These are phyloP conservation scores for Drosophila recens DNA, from an alignment of 2,888 invertebrate genomes.

Conservation along the genomic window DNA sequence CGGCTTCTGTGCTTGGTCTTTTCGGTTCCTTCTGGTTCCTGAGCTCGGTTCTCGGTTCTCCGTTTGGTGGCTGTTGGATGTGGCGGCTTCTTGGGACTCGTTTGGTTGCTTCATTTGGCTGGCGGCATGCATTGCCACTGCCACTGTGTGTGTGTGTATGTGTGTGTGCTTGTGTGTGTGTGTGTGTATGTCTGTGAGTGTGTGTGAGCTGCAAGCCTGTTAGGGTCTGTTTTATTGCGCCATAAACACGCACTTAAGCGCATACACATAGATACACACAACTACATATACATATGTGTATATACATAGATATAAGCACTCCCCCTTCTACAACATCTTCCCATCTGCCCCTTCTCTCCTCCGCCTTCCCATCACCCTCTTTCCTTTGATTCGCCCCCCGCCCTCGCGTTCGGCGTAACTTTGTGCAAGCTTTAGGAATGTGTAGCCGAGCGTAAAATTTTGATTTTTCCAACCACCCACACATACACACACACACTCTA, in stretches of 20 bases:
- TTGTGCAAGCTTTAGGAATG: conserved; percentile 73
- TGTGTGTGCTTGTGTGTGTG: too few species aligned
- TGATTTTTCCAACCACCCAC: conserved; percentile 68
- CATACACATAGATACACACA: conserved; percentile 37
- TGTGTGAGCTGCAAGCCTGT: conserved; percentile 53
- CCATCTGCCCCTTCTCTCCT: not conserved
- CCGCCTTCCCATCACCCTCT: not conserved
- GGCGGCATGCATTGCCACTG: conserved; percentile 54
- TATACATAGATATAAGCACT: conserved; percentile 27
- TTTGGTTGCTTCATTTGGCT: conserved; percentile 74
- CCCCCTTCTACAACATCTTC: not conserved
- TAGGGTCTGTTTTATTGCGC: conserved; percentile 80
- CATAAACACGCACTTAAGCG: conserved; percentile 80
- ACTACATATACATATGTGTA: conserved; percentile 21
- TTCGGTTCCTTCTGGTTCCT: conserved; percentile 9
- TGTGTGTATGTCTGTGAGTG: conserved; percentile 24
- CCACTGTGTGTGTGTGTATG: not conserved
- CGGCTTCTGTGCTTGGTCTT: conserved; percentile 11
- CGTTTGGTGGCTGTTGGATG: conserved; percentile 12
- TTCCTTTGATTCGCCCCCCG: conserved; percentile 7
- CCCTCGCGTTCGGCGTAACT: conserved; percentile 45
- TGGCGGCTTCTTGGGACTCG: conserved; percentile 51
- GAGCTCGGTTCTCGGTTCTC: not conserved
- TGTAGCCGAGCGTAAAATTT: conserved; percentile 75
- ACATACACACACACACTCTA: not conserved